Evolutionary conservation across 37 sponge, comb jelly and placozoan genomes (phyloP).

Genomic region (Chondrilla cf. caribensis): DNA sequence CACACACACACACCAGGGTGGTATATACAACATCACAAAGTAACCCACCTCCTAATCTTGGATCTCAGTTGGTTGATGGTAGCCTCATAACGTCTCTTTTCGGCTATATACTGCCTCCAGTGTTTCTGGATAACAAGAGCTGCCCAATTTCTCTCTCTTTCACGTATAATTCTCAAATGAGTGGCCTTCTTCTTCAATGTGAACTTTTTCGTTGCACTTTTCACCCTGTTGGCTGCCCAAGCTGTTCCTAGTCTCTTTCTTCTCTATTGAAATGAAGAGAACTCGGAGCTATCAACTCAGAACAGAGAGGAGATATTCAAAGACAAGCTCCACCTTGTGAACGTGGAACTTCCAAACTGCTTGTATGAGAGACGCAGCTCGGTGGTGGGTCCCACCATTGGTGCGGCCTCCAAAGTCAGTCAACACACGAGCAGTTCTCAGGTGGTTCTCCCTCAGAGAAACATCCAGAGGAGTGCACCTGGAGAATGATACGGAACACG

Average conservation of each 20-base stretch:
- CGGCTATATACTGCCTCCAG: conserved; percentile 60
- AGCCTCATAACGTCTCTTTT: conserved; percentile 69
- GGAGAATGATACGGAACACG: too few relatives aligned
- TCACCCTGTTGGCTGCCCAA: conserved; percentile 54
- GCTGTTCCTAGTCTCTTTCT: not conserved
- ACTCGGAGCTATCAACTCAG: not conserved
- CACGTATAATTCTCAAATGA: conserved; percentile 29
- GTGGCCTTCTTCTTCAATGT: conserved; percentile 22
- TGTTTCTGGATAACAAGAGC: conserved; percentile 63
- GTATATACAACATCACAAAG: too few relatives aligned
- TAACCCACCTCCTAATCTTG: conserved; percentile 53
- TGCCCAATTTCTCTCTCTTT: conserved; percentile 32
- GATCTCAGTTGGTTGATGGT: conserved; percentile 52
- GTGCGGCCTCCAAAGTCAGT: conserved; percentile 38
- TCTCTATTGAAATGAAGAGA: not conserved
- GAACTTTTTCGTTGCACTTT: conserved; percentile 30
- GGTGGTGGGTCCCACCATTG: conserved; percentile 56
- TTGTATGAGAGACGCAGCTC: conserved; percentile 76
- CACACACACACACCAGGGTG: too few relatives aligned
- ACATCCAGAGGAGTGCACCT: conserved; percentile 35
- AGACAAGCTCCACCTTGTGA: too few relatives aligned
- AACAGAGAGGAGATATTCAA: too few relatives aligned
- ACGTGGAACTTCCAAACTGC: conserved; percentile 46
- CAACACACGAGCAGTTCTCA: conserved; percentile 32
- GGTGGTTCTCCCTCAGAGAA: conserved; percentile 20